Evolutionary conservation across 2,888 invertebrate genomes (phyloP).

Genomic region (Apeira syringaria): DNA sequence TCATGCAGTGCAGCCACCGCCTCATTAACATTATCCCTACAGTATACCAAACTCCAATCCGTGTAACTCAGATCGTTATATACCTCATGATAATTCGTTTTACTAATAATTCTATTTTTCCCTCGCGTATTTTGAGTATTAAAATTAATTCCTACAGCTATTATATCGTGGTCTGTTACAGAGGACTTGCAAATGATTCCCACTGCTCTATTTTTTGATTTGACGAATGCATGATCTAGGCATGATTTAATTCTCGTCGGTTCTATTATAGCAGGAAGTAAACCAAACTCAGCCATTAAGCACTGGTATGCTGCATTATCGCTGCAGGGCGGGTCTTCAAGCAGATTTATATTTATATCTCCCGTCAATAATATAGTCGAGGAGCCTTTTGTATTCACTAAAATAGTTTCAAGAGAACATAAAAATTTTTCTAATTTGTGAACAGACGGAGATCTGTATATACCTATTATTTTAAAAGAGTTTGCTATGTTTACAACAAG

Average conservation of each 20-base stretch:
- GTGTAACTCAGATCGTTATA: background rate
- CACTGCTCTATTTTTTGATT: background rate
- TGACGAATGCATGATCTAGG: background rate
- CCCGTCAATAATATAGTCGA: background rate
- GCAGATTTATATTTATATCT: slow-evolving; percentile 3
- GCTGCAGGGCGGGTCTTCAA: background rate
- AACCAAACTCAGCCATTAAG: background rate
- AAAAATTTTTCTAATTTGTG: background rate
- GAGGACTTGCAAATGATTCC: background rate
- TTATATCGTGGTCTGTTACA: background rate
- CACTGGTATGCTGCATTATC: background rate
- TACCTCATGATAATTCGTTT: background rate
- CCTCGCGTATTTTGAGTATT: background rate
- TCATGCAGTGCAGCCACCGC: background rate
- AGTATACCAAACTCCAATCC: background rate
- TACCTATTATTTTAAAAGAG: background rate
- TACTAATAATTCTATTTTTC: background rate
- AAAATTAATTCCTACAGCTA: background rate
- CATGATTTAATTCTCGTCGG: background rate
- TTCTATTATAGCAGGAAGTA: background rate
- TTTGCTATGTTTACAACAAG: background rate
- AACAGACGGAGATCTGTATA: background rate
- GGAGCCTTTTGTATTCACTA: background rate
- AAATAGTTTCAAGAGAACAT: background rate
- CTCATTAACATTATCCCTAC: background rate